Evolutionary conservation across 2,797 vertebrate species (phyloP), one percentile per base, ranked within the genome.

Genomic region (Betta splendens): DNA sequence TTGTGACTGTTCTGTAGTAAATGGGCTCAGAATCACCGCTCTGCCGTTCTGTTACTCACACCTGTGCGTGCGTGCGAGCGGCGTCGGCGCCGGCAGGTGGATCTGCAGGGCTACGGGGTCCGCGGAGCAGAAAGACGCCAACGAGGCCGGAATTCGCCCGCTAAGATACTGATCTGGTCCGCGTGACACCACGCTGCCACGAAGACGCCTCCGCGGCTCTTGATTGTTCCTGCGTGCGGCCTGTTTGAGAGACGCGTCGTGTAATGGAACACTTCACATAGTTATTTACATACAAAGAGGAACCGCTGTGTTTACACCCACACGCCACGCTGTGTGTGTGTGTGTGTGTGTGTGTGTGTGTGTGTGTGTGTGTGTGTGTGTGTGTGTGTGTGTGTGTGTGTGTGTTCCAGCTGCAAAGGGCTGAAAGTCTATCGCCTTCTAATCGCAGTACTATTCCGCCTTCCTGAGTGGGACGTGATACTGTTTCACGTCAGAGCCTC

Each of bases 121-220:
- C 31, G 45, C 18, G 32, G 10, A 53, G 44, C 22, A 28, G 45
- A 66, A 51, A 49, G 51, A 45, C 55, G 48, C 72, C 65, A 76
- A 58, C 2, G 28, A 54, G 73, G 79, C 78, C 69, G 62, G 79
- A 81, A 85, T 86, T 84, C 87, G 71, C 67, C 78, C 48, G 53
- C 69, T 86, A 81, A 87, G 79, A 53, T 65, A 74, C 72, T 88
- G 83, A 89, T 87, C 87, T 83, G 75, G 43, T 77, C 86, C 78
- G 80, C 83, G 74, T 77, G 80, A 46, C 31, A 20, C 35, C 47
- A 9, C 49, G 63, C 61, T 49, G 72, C 66, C 65, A 80, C 42
- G 40, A 63, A 66, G 39, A 23, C 32, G 1, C 22, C 61, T 64
- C 25, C 69, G 46, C 21, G 42, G 63, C 8, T 65, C 57, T 53